A percentile compares a stretch with the other conserved stretches of the same genome.
These are phyloP conservation scores for Halesus radiatus DNA, from an alignment of 1,140 invertebrate species.

Conservation along the genomic window DNA sequence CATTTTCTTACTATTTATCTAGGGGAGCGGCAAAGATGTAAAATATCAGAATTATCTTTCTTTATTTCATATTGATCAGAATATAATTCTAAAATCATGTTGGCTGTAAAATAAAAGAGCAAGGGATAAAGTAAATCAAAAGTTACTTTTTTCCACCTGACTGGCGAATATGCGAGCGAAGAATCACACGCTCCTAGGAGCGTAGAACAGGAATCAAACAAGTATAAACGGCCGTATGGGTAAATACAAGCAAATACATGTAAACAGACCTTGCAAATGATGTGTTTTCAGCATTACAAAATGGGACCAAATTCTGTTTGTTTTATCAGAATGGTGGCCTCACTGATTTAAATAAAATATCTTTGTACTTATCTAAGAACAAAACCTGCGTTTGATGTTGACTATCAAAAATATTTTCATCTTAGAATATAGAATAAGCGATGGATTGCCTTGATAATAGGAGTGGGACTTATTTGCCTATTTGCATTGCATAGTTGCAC, in stretches of 20 bases:
- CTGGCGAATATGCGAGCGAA: slow-evolving; percentile 46
- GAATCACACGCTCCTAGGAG: slow-evolving; percentile 51
- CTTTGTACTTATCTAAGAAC: neutral
- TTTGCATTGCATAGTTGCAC: no score
- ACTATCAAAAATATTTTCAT: neutral
- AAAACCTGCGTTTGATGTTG: neutral
- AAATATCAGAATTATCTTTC: neutral
- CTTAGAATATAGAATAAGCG: neutral
- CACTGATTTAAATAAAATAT: slow-evolving; percentile 1
- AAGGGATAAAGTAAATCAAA: slow-evolving; percentile 54
- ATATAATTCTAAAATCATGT: slow-evolving; percentile 45
- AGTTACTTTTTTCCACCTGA: slow-evolving; percentile 56
- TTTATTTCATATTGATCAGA: neutral
- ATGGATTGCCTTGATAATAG: no score
- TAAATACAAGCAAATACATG: slow-evolving; percentile 48
- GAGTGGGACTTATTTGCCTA: no score
- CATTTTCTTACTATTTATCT: no score
- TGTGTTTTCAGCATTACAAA: slow-evolving; percentile 24
- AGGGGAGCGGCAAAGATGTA: no score
- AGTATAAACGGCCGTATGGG: slow-evolving; percentile 50
- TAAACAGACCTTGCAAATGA: slow-evolving; percentile 46
- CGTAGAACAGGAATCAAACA: slow-evolving; percentile 55
- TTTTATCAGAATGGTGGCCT: neutral
- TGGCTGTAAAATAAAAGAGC: slow-evolving; percentile 45
- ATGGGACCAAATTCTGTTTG: slow-evolving; percentile 32